phyloP scores from a whole-genome alignment of 2,888 invertebrate species.

The Neocrepidodera transversa region DNA sequence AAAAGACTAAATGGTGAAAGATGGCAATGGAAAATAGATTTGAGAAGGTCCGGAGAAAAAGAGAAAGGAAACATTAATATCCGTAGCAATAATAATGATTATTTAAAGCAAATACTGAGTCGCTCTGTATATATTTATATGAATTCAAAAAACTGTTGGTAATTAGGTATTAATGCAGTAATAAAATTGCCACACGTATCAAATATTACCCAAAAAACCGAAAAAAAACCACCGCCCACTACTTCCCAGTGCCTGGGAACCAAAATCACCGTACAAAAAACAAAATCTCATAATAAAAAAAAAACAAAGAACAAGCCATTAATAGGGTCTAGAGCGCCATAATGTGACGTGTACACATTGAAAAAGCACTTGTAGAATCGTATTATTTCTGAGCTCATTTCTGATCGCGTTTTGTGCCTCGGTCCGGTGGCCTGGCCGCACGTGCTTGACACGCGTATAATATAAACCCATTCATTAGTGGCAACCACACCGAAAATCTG shows the following conservation, averaged over 20 bases:
- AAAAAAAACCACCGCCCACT: slow-evolving; percentile 21
- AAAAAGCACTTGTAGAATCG: slow-evolving; percentile 57
- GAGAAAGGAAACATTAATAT: too few relatives aligned
- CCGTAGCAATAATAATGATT: too few relatives aligned
- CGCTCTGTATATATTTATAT: too few relatives aligned
- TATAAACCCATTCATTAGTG: slow-evolving; percentile 63
- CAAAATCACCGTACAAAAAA: slow-evolving; percentile 24
- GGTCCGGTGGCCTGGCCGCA: slow-evolving; percentile 55
- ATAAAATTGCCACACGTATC: slow-evolving; percentile 30
- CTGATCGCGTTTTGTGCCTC: slow-evolving; percentile 56
- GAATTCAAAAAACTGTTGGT: too few relatives aligned
- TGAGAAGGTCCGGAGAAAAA: too few relatives aligned
- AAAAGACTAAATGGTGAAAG: too few relatives aligned
- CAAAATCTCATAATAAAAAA: slow-evolving; percentile 34
- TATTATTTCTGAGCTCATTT: slow-evolving; percentile 60
- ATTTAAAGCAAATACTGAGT: too few relatives aligned
- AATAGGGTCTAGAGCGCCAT: slow-evolving; percentile 41
- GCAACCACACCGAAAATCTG: slow-evolving; percentile 61
- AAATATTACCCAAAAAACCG: slow-evolving; percentile 19
- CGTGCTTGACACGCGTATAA: slow-evolving; percentile 59
- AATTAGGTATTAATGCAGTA: too few relatives aligned
- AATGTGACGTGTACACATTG: slow-evolving; percentile 47
- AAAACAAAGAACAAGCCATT: slow-evolving; percentile 42
- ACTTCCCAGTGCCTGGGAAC: slow-evolving; percentile 27
- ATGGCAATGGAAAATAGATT: too few relatives aligned